These are phyloP conservation scores for Calonectris borealis DNA, from an alignment of 2,113 vertebrate genomes.

Conservation along the genomic window DNA sequence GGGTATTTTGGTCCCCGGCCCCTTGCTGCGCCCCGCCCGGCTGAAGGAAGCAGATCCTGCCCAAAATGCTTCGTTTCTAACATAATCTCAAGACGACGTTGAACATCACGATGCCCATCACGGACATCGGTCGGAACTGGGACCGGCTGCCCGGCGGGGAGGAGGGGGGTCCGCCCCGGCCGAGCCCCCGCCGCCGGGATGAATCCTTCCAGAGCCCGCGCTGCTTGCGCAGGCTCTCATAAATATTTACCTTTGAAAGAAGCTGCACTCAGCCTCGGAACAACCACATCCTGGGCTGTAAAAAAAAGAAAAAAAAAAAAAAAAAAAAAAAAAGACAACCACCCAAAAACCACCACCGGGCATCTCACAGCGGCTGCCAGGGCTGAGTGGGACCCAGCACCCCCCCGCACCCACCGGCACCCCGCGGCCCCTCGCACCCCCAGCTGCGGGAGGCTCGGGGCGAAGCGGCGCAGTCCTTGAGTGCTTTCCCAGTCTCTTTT, in stretches of 20 bases:
- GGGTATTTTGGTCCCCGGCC: neutral
- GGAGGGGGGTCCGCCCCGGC: neutral
- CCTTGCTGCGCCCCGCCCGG: rapidly evolving
- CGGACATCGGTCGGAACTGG: rapidly evolving
- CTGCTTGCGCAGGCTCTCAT: neutral
- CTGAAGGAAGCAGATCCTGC: neutral
- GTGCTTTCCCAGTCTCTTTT: neutral
- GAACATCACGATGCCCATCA: neutral
- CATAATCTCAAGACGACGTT: rapidly evolving
- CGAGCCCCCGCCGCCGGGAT: neutral
- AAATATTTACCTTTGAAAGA: slow-evolving; percentile 65
- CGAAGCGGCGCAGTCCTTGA: rapidly evolving
- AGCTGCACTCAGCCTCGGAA: slow-evolving; percentile 22
- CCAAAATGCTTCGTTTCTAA: neutral
- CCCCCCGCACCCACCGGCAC: neutral
- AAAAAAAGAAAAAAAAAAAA: neutral
- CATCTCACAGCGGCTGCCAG: neutral
- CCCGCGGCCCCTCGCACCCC: neutral
- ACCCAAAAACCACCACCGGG: neutral
- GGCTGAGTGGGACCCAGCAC: neutral
- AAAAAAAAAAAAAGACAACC: neutral
- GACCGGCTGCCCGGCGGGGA: neutral
- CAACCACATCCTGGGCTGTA: slow-evolving; percentile 62
- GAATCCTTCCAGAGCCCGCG: neutral
- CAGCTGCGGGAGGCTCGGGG: neutral